These are phyloP conservation scores for Sialia sialis DNA, from an alignment of 2,113 vertebrate species.

Conservation along the genomic window DNA sequence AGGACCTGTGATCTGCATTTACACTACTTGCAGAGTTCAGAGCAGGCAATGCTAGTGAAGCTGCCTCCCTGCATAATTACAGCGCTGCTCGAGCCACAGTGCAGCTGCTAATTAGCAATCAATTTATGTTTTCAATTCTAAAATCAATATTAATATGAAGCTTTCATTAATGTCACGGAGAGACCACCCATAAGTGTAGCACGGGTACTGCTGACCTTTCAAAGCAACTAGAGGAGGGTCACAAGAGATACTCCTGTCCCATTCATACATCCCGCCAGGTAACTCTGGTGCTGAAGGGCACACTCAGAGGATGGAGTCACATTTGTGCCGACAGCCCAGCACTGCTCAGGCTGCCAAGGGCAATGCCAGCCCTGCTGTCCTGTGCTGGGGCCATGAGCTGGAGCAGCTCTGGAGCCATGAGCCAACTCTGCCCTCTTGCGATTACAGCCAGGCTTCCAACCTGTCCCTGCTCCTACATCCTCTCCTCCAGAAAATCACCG, in stretches of 20 bases:
- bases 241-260: neutral
- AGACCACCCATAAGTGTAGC: neutral
- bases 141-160: neutral
- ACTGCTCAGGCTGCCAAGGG: neutral
- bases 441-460: neutral
- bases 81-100: neutral
- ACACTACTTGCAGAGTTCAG: neutral
- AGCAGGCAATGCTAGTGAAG: neutral
- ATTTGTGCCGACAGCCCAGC: neutral
- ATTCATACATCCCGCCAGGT: neutral
- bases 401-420: neutral
- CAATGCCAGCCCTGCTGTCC: neutral
- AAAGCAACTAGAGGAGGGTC: neutral
- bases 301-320: neutral
- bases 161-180: neutral
- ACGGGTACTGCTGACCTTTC: neutral
- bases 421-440: slow-evolving; percentile 57
- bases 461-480: neutral
- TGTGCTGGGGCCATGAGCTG: neutral
- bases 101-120: slow-evolving; percentile 38
- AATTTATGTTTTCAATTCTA: slow-evolving; percentile 10
- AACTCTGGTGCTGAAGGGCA: neutral
- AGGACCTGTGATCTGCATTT: neutral
- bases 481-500: neutral
- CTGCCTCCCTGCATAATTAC: neutral